Base-by-base conservation (phyloP, 2,888 invertebrate species). In the Pristionchus maxplancki region DNA sequence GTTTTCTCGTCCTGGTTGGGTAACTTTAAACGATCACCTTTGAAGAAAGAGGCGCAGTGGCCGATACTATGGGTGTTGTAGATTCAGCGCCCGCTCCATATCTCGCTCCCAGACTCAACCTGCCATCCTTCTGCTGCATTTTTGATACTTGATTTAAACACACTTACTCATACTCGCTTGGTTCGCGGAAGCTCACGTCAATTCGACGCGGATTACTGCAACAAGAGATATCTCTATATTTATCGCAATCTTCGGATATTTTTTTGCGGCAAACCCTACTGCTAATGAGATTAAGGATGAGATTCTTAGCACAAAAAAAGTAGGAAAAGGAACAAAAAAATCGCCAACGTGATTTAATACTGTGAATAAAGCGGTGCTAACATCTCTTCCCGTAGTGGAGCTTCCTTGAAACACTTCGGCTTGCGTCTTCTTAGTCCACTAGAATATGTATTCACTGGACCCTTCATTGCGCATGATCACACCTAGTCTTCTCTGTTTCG, bases 161-260 rank as follows among this genome's bases (percentile, higher is more conserved):
- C 11, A 78, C 78, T 78, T 48, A 78, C 78, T 78, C 78, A 9
- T 44, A 78, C 20, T 78, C 48, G n/a, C 78, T 78, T 28, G 44
- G 78, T 13, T 28, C 44, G 15, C 78, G 78, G 78, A 48, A 78
- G 78, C 28, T 78, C 78, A 48, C 15, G 24, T 48, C 78, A 5
- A 28, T 11, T 6, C n/a, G 44, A 67, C 67, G 2, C 9, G 24
- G 44, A 24, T 8, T 4, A 28, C 44, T 24, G 28, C n/a, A n/a
- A 40, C 40, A 48, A 78, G 48, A 28, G 13, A 34, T 78, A 44
- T 40, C 40, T 40, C 24, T 20, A 62, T 24, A 62, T 28, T 5
- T 24, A 28, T 24, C 24, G 11, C 24, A 62, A 6, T 11, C 20
- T 62, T 31, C 74, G 5, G 24, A 40, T n/a, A 40, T n/a, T 17